Conservation (phyloP, 2,113 vertebrate genomes). For the Crotalus tigris region DNA sequence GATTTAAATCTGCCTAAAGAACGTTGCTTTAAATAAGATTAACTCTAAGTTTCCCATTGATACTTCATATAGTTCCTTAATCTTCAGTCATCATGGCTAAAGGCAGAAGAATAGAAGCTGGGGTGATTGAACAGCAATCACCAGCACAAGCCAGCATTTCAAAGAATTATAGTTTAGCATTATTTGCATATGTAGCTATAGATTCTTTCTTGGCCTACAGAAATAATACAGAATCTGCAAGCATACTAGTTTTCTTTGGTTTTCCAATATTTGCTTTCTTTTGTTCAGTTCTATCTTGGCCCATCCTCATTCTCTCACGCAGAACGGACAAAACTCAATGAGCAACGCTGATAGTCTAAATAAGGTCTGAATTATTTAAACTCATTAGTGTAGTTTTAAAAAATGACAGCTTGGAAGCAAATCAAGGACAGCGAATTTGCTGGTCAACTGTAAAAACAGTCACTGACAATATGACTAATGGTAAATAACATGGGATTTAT, state of each 20-base stretch:
- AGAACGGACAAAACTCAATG: not conserved
- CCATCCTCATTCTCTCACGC: not conserved
- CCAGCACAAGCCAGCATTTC: not conserved
- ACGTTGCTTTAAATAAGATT: not conserved
- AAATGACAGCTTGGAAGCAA: not conserved
- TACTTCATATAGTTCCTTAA: not conserved
- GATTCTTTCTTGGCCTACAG: not conserved
- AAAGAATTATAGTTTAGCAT: not conserved
- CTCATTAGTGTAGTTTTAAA: not conserved
- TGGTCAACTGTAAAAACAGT: not conserved
- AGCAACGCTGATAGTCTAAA: not conserved
- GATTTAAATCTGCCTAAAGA: not conserved
- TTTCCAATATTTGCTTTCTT: not conserved
- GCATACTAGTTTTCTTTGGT: not conserved
- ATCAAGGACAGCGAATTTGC: not conserved
- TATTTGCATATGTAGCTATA: not conserved
- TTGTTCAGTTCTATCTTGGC: not conserved
- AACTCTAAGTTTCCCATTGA: not conserved
- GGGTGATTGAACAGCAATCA: too few relatives aligned
- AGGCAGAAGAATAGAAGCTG: too few relatives aligned
- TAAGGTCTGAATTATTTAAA: not conserved
- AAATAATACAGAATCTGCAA: not conserved
- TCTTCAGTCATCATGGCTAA: not conserved
- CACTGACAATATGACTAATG: not conserved
- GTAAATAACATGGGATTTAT: not conserved